A percentile compares a stretch with the other conserved stretches of the same genome.
Conservation (phyloP, 2,113 vertebrate genomes). For the Notiomystis cincta region DNA sequence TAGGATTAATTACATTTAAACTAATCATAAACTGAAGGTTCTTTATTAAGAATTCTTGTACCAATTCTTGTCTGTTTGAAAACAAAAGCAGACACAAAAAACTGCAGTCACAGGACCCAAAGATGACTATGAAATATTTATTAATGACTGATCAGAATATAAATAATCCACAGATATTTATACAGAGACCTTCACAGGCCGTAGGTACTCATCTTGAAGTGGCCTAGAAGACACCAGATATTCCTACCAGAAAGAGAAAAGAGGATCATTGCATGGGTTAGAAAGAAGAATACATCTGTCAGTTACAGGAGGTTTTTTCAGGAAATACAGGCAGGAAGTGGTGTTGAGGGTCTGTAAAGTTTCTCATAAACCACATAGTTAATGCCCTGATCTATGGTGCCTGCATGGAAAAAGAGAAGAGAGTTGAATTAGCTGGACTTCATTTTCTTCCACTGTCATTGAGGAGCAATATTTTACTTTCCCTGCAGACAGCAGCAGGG, state of each 20-base stretch:
- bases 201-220: background rate
- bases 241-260: background rate
- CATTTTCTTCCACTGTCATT: background rate
- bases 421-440: background rate
- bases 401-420: background rate
- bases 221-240: background rate
- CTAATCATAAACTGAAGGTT: background rate
- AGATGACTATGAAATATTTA: background rate
- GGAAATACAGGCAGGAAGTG: background rate
- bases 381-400: background rate
- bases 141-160: background rate
- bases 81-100: background rate
- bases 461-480: background rate
- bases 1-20: background rate
- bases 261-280: background rate
- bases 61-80: background rate
- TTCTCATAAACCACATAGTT: background rate
- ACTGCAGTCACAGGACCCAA: background rate
- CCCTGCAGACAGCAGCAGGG: background rate
- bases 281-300: background rate
- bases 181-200: background rate
- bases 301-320: background rate
- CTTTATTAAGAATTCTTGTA: background rate
- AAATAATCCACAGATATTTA: background rate
- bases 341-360: background rate